Percentiles rank a stretch among this genome's conserved stretches.
phyloP scores from a whole-genome alignment of 2,888 invertebrate genomes.

The Cataglyphis rosenhaueri region DNA sequence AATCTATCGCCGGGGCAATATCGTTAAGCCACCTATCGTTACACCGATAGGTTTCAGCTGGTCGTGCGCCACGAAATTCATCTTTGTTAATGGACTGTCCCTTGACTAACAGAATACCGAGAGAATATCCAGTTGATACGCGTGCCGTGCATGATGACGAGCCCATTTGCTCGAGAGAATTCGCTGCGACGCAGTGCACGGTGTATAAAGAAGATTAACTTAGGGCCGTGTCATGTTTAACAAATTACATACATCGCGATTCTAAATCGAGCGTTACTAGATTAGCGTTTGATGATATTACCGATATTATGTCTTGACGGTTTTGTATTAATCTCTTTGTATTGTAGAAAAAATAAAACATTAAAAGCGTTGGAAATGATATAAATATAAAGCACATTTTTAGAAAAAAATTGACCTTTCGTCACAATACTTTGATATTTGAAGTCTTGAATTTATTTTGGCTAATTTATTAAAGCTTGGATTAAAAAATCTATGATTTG shows the following conservation, averaged over 20 bases:
- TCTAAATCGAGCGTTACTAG: background rate
- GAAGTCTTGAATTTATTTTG: background rate
- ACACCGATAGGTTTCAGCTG: conserved; percentile 54
- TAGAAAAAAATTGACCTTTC: background rate
- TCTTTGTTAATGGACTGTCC: conserved; percentile 52
- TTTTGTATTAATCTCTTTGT: background rate
- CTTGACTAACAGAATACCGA: conserved; percentile 24
- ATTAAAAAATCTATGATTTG: background rate
- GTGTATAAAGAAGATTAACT: conserved; percentile 12
- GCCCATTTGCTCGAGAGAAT: conserved; percentile 11
- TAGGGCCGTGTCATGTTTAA: background rate
- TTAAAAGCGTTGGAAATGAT: background rate
- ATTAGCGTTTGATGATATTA: background rate
- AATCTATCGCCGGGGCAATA: conserved; percentile 70
- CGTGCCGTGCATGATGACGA: background rate
- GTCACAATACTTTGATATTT: background rate
- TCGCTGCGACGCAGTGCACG: background rate
- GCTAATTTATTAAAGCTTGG: background rate
- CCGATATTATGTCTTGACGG: background rate
- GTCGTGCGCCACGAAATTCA: conserved; percentile 52
- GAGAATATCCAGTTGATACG: conserved; percentile 14
- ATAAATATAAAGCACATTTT: background rate
- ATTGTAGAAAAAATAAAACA: background rate
- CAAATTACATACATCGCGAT: background rate
- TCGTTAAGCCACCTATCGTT: conserved; percentile 64